Evolutionary conservation across 1,140 invertebrate species (phyloP).

Genomic region (Ericerus pela): DNA sequence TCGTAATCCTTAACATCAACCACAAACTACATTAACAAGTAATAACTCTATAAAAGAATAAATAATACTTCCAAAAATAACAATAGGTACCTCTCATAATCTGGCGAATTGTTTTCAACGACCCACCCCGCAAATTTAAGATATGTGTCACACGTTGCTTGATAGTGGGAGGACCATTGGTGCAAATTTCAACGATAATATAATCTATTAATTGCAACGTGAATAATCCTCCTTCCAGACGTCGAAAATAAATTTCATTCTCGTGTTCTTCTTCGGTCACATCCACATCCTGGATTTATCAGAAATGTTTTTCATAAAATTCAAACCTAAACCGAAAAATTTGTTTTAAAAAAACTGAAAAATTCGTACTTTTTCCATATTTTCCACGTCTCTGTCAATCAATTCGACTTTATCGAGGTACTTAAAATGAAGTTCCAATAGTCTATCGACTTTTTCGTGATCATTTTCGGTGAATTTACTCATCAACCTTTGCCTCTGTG

Average conservation of each 20-base stretch:
- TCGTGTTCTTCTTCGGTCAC: conserved; percentile 38
- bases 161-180: conserved; percentile 51
- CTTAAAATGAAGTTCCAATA: conserved; percentile 94
- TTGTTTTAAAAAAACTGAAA: conserved; percentile 3
- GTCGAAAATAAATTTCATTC: conserved; percentile 71
- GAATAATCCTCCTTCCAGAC: conserved; percentile 85
- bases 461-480: conserved; percentile 97
- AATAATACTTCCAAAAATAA: not conserved
- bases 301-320: conserved; percentile 15
- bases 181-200: conserved; percentile 84
- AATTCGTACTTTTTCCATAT: conserved; percentile 6
- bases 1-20: not conserved
- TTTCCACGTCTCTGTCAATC: conserved; percentile 46
- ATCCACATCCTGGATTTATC: conserved; percentile 44
- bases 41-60: not conserved
- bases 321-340: conserved; percentile 6
- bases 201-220: conserved; percentile 92
- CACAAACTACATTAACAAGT: not conserved
- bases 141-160: conserved; percentile 82
- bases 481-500: conserved; percentile 74
- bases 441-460: conserved; percentile 92
- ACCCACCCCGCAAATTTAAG: conserved; percentile 73
- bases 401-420: conserved; percentile 86
- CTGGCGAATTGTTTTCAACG: conserved; percentile 84
- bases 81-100: conserved; percentile 68